Evolutionary conservation across 1,140 invertebrate species (phyloP), one percentile per base, ranked within the genome.

Genomic region (Drosophila nebulosa): DNA sequence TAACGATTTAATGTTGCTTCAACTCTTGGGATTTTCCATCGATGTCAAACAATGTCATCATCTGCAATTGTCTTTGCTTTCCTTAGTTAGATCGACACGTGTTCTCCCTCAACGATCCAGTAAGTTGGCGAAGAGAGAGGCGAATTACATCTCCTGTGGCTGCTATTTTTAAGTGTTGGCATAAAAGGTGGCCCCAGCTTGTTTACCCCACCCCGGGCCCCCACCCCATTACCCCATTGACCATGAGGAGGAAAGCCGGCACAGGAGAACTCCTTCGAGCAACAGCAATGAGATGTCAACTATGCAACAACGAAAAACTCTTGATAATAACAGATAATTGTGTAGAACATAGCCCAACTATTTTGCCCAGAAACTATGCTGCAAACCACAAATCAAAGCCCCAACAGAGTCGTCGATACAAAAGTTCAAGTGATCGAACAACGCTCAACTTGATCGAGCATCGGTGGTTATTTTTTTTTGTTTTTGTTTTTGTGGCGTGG

Each of bases 261-360:
- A n/a, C n/a, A n/a, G n/a, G n/a, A 6, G 30, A 10, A 12, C 30
- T 32, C 30, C 30, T 32, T 10, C 10, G 30, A 32, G 16, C 56
- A 58, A 67, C 73, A 50, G 66, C 74, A 88, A 88, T 83, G 84
- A 88, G 78, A 83, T 88, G 84, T 88, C 78, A 88, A 83, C 79
- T 74, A 79, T 63, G 83, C 64, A 50, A 57, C 14, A 75, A 68
- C 73, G 36, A 51, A 81, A 46, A 83, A 72, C 74, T 58, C 69
- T 81, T 80, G 83, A 88, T 88, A 88, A 88, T 88, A 88, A 88
- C 83, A 89, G 85, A 84, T 89, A 89, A 89, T 89, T 89, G 85
- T 89, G 85, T 89, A 89, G 86, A 89, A 89, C 85, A 89, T 89
- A 85, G 86, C 80, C 78, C 74, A 89, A 80, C 85, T 89, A 89